Conservation (phyloP, 2,797 vertebrate genomes). For the Betta splendens region DNA sequence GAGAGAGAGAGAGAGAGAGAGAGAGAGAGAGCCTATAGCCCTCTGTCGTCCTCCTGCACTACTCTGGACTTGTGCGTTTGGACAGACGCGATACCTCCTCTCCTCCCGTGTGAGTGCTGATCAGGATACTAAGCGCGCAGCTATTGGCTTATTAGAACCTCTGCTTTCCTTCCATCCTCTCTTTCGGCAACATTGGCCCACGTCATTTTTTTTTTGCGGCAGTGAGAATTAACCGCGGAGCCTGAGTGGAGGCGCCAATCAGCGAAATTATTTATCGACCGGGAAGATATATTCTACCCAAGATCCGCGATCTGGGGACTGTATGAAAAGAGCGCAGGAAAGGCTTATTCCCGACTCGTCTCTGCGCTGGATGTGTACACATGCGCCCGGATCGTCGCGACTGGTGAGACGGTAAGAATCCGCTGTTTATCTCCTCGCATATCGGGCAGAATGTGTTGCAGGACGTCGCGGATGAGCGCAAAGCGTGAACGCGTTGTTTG, state of each 20-base stretch:
- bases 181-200: slow-evolving; percentile 17
- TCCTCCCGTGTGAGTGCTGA: slow-evolving; percentile 61
- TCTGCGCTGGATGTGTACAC: slow-evolving; percentile 71
- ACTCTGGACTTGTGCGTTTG: slow-evolving; percentile 65
- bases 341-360: slow-evolving; percentile 61
- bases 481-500: slow-evolving; percentile 10
- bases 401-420: slow-evolving; percentile 77
- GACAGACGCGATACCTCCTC: slow-evolving; percentile 56
- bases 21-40: slow-evolving; percentile 26
- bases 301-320: slow-evolving; percentile 28
- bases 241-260: slow-evolving; percentile 32
- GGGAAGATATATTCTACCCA: slow-evolving; percentile 33
- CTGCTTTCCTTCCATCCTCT: slow-evolving; percentile 42
- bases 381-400: slow-evolving; percentile 49
- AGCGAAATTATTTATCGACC: slow-evolving; percentile 31
- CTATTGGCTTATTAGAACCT: slow-evolving; percentile 48
- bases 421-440: slow-evolving; percentile 27
- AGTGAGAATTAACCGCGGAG: slow-evolving; percentile 32
- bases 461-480: slow-evolving; percentile 16
- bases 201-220: slow-evolving; percentile 22
- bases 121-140: slow-evolving; percentile 77
- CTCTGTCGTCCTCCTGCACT: slow-evolving; percentile 66
- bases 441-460: slow-evolving; percentile 11
- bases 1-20: slow-evolving; percentile 20
- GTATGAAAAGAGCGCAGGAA: slow-evolving; percentile 45